These are phyloP conservation scores for Listronotus bonariensis DNA, from an alignment of 1,140 invertebrate species.

Conservation along the genomic window DNA sequence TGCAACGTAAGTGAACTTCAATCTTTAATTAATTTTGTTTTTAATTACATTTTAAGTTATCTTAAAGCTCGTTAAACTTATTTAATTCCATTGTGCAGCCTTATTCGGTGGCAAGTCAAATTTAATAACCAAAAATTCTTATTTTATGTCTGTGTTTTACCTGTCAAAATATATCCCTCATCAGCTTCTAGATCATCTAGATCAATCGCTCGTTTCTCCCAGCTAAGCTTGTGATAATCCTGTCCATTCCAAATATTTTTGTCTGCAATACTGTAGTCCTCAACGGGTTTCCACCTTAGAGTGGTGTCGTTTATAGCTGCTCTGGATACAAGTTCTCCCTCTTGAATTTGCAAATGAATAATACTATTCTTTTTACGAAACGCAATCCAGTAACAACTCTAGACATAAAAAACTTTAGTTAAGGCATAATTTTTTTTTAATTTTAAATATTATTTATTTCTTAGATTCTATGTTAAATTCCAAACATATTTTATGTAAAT, in stretches of 20 bases:
- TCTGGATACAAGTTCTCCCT: slow-evolving; percentile 68
- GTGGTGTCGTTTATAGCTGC: slow-evolving; percentile 66
- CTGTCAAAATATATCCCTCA: slow-evolving; percentile 66
- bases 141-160: slow-evolving; percentile 57
- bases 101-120: no score
- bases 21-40: no score
- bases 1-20: no score
- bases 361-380: slow-evolving; percentile 74
- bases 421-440: no score
- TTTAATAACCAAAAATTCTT: no score
- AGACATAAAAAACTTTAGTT: no score
- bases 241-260: slow-evolving; percentile 59
- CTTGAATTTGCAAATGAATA: slow-evolving; percentile 82
- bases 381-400: slow-evolving; percentile 80
- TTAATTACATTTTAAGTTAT: no score
- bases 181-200: slow-evolving; percentile 75
- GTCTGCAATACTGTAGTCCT: slow-evolving; percentile 64
- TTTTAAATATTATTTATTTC: no score
- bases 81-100: no score
- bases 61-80: no score
- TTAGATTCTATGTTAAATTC: no score
- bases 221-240: slow-evolving; percentile 77
- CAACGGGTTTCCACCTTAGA: slow-evolving; percentile 68
- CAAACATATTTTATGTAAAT: no score
- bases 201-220: slow-evolving; percentile 77